Base-by-base conservation (phyloP, 1,140 invertebrate species). In the Drosophila micromelanica region DNA sequence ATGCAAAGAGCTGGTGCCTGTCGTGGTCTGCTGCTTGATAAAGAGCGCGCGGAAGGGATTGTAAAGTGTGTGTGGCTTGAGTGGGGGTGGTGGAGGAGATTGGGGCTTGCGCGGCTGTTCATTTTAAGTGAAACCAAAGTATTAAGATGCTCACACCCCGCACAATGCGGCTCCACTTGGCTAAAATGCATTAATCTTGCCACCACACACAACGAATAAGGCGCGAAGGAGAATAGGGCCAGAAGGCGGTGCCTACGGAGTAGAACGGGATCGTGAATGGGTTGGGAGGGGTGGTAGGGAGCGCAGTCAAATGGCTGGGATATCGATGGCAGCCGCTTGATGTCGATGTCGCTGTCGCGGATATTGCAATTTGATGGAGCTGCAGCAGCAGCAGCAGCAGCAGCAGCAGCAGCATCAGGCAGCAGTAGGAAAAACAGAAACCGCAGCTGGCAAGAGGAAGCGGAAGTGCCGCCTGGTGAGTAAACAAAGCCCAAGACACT, bases 351-450 rank as follows among this genome's bases (percentile, higher is more conserved):
- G 62, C 60, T 86, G 75, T 82, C 78, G 82, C 82, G 82, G 82
- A 86, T 86, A 86, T 87, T 86, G 82, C 82, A 86, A 86, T 86
- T 86, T 87, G 82, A 86, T 86, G 75, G 82, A 73, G 67, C 60
- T 54, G 74, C 62, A 48, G 68, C 49, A 12, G 55, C 30, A 15
- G 27, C 62, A 30, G 67, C 57, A 20, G 57, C 38, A 27, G 40
- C 27, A 48, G 69, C 62, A 48, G 68, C 49, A 12, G 55, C 30
- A 15, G 27, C 62, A n/a, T n/a, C n/a, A n/a, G 35, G 67, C 57
- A 20, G 57, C 38, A 27, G 40, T 32, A 48, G 69, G 49, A 74
- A 64, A 74, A 55, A 75, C 72, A 43, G 60, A 8, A 64, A 60
- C 67, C 62, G 59, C 79, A 84, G 54, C 43, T 54, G 51, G 42